Conservation (phyloP, 2,797 vertebrate species). For the Neopelma chrysocephalum region DNA sequence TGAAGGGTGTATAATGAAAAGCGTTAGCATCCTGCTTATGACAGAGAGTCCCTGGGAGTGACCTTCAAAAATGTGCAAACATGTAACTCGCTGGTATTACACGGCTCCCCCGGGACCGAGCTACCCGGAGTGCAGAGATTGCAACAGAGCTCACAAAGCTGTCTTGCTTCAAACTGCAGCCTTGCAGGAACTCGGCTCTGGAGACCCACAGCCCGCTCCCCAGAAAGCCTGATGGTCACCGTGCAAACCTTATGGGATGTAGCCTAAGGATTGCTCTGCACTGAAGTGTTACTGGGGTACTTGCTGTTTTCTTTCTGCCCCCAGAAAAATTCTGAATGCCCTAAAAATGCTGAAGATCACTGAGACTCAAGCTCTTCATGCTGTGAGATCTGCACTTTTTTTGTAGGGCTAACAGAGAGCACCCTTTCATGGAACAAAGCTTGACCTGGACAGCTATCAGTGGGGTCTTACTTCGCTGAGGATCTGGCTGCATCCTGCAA, state of each 20-base stretch:
- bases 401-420: background rate
- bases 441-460: background rate
- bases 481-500: background rate
- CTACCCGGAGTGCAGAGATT: background rate
- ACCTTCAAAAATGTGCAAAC: constrained; percentile 16
- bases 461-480: background rate
- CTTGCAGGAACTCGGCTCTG: background rate
- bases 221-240: background rate
- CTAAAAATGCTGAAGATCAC: background rate
- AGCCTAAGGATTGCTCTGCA: background rate
- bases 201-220: fast-evolving
- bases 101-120: fast-evolving
- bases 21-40: background rate
- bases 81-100: background rate
- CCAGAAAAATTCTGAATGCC: background rate
- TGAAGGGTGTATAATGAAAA: background rate
- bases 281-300: fast-evolving
- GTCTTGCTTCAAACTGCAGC: background rate
- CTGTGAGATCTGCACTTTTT: background rate
- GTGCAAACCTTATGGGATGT: background rate
- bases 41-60: background rate
- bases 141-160: background rate
- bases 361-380: background rate
- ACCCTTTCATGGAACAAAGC: background rate
- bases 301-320: background rate